Base-by-base conservation (phyloP, 2,888 invertebrate genomes). In the Lithophane leautieri region DNA sequence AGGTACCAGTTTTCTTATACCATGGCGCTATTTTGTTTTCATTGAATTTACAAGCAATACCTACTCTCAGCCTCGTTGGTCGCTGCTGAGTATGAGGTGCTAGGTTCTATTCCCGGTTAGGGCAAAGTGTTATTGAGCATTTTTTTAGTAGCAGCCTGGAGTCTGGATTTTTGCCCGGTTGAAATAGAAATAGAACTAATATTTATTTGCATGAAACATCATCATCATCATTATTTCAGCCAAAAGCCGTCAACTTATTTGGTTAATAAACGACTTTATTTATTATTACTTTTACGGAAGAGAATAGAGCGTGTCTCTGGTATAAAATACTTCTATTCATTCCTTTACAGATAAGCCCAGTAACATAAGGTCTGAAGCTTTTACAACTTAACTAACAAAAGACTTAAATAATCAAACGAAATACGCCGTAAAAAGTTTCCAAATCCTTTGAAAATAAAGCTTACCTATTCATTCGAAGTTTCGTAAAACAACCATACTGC, bases 311-410 rank as follows among this genome's bases (percentile, higher is more conserved):
- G n/a, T n/a, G n/a, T n/a, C n/a, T n/a, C n/a, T n/a, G n/a, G n/a
- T n/a, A n/a, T n/a, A n/a, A n/a, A n/a, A n/a, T n/a, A n/a, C n/a
- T n/a, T n/a, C n/a, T n/a, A n/a, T 78, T 60, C 7, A 56, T 67
- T 56, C 3, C 11, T 11, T n/a, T 63, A 40, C 22, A 68, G 47
- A 65, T 65, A 58, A 25, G 3, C 40, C 40, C n/a, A 62, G 47
- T 25, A 42, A 40, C 14, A 22, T 11, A 56, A 44, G 22, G 34
- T 19, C 58, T 34, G 11, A 82, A 73, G 73, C 70, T 82, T 78
- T 81, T 81, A 82, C 42, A 62, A 42, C 72, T 52, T 19, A 67
- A 34, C 68, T 28, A 61, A 73, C 58, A 70, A 82, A 58, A 78
- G 22, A 54, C 44, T 34, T 82, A 62, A 42, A 69, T 7, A 65